phyloP scores from a whole-genome alignment of 2,797 vertebrate genomes.

The Labeo calbasu region DNA sequence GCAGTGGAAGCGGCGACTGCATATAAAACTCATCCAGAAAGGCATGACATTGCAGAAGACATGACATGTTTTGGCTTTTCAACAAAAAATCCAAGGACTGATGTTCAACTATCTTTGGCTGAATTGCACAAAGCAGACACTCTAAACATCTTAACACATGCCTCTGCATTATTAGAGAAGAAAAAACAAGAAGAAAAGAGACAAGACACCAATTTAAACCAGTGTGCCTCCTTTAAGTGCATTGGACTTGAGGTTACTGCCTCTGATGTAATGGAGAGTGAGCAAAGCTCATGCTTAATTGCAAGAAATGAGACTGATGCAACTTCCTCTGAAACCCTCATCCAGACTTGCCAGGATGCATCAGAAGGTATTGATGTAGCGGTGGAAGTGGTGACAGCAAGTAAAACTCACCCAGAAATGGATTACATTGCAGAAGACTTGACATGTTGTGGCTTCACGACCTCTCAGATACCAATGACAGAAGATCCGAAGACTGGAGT shows the following conservation, averaged over 20 bases:
- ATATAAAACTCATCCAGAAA: neutral
- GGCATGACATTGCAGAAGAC: neutral
- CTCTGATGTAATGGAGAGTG: neutral
- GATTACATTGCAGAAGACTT: neutral
- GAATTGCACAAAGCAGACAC: constrained; percentile 11
- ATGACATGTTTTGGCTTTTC: neutral
- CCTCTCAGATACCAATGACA: neutral
- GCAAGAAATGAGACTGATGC: neutral
- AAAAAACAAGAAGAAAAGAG: constrained; percentile 4
- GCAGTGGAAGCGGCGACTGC: neutral
- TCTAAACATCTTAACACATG: constrained; percentile 10
- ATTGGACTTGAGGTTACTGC: neutral
- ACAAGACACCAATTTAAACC: neutral
- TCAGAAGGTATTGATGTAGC: neutral
- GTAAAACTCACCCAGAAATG: neutral
- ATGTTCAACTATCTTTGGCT: neutral
- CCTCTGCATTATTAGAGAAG: constrained; percentile 26
- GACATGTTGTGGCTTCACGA: neutral
- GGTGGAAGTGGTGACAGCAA: neutral
- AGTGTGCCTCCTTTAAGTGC: neutral
- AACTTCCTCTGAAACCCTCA: neutral
- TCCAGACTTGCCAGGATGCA: neutral
- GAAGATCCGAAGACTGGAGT: neutral
- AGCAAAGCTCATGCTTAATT: constrained; percentile 6
- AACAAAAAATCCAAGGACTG: neutral